phyloP scores from a whole-genome alignment of 2,113 vertebrate genomes.

The Antigone vipio region DNA sequence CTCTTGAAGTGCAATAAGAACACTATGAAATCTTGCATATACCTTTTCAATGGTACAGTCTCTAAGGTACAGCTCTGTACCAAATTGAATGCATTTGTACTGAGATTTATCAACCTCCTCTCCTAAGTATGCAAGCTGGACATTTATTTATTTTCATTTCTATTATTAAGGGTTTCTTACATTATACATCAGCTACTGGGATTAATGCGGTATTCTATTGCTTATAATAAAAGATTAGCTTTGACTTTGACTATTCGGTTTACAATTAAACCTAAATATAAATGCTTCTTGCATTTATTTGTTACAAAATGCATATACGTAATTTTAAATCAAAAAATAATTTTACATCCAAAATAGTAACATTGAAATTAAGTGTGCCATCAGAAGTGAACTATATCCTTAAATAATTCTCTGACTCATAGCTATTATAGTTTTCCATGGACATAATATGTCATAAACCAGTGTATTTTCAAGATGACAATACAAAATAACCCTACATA shows the following conservation, averaged over 20 bases:
- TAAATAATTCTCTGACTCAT: not conserved
- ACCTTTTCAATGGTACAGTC: not conserved
- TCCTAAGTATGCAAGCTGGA: not conserved
- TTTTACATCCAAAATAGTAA: not conserved
- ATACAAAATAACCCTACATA: not conserved
- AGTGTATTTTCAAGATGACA: not conserved
- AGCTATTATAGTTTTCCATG: not conserved
- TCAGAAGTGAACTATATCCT: not conserved
- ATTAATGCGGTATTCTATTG: not conserved
- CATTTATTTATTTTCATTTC: not conserved
- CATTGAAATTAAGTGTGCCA: not conserved
- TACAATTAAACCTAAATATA: not conserved
- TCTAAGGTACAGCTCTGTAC: not conserved
- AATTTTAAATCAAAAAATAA: not conserved
- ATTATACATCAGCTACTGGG: not conserved
- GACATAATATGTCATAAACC: not conserved
- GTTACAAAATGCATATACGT: not conserved
- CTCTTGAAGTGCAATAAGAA: not conserved
- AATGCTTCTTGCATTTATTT: not conserved
- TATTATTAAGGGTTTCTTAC: not conserved
- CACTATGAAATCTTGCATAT: not conserved
- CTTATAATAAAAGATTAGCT: not conserved
- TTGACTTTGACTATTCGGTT: not conserved
- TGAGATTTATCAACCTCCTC: not conserved
- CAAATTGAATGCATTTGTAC: not conserved